phyloP scores from a whole-genome alignment of 2,888 invertebrate species.

The Chrysomela aeneicollis region DNA sequence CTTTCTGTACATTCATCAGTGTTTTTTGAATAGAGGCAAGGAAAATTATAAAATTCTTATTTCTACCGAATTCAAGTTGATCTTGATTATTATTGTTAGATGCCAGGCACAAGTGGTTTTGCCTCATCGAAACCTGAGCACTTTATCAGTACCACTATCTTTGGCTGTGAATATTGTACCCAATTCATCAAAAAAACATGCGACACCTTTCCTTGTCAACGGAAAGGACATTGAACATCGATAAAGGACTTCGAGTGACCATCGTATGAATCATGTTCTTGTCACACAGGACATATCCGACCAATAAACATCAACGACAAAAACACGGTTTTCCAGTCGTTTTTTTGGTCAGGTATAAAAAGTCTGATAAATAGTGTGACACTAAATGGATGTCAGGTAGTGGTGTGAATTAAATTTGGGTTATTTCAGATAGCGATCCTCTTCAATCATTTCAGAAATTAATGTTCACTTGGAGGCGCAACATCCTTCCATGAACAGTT shows the following conservation, averaged over 20 bases:
- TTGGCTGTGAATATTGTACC: constrained; percentile 25
- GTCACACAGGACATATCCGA: constrained; percentile 28
- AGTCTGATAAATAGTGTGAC: background rate
- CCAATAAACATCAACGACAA: constrained; percentile 32
- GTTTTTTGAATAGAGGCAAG: too few species aligned
- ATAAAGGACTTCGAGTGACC: constrained; percentile 35
- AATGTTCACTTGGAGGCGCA: too few species aligned
- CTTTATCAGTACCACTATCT: constrained; percentile 22
- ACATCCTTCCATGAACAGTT: too few species aligned
- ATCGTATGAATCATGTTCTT: constrained; percentile 35
- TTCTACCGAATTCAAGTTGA: too few species aligned
- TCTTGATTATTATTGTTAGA: too few species aligned
- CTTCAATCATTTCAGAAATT: too few species aligned
- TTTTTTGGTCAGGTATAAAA: constrained; percentile 6
- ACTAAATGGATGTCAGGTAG: constrained; percentile 5
- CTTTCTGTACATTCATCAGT: too few species aligned
- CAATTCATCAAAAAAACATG: constrained; percentile 34
- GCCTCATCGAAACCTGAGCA: constrained; percentile 1
- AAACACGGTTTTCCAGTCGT: constrained; percentile 32
- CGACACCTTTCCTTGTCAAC: constrained; percentile 37
- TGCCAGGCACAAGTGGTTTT: background rate
- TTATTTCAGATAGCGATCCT: too few species aligned
- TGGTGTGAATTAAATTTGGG: background rate
- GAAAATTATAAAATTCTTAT: too few species aligned
- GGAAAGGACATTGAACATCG: constrained; percentile 40